A percentile compares a stretch with the other conserved stretches of the same genome.
Evolutionary conservation across 2,113 vertebrate genomes (phyloP).

Genomic region (Hemicordylus capensis): DNA sequence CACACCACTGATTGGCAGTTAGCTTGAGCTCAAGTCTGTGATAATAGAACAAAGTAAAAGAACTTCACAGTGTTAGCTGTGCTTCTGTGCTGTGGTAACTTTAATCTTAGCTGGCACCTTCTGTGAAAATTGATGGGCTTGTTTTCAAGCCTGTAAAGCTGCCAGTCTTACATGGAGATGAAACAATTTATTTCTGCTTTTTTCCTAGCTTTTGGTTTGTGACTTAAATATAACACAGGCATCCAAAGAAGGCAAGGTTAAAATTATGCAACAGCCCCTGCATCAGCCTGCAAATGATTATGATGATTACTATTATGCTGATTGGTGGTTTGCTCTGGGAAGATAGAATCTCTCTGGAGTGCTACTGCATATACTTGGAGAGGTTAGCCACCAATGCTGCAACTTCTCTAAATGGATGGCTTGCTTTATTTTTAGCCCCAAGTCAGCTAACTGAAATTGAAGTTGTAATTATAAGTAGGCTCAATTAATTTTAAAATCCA

Average conservation of each 20-base stretch:
- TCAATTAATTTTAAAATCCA: not conserved
- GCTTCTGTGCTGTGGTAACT: not conserved
- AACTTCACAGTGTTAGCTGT: not conserved
- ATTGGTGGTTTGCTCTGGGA: slow-evolving; percentile 22
- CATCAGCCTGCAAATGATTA: slow-evolving; percentile 36
- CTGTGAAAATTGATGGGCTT: slow-evolving; percentile 19
- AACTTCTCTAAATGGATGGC: not conserved
- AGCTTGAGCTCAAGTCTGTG: not conserved
- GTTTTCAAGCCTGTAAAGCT: slow-evolving; percentile 20
- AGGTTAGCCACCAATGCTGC: slow-evolving; percentile 16
- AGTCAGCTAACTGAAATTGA: not conserved
- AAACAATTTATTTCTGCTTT: slow-evolving; percentile 40
- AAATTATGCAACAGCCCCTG: slow-evolving; percentile 30
- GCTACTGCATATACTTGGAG: slow-evolving; percentile 29
- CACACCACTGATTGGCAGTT: not conserved
- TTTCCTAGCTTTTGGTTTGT: slow-evolving; percentile 37
- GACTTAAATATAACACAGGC: slow-evolving; percentile 26
- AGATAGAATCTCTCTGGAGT: slow-evolving; percentile 13
- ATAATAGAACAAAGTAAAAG: not conserved
- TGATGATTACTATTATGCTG: slow-evolving; percentile 43
- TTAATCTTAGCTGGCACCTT: slow-evolving; percentile 14
- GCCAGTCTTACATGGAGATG: not conserved
- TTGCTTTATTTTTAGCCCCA: not conserved
- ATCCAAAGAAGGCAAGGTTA: slow-evolving; percentile 31
- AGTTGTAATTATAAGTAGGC: not conserved